phyloP scores from a whole-genome alignment of 2,113 vertebrate genomes.

The Canis aureus region DNA sequence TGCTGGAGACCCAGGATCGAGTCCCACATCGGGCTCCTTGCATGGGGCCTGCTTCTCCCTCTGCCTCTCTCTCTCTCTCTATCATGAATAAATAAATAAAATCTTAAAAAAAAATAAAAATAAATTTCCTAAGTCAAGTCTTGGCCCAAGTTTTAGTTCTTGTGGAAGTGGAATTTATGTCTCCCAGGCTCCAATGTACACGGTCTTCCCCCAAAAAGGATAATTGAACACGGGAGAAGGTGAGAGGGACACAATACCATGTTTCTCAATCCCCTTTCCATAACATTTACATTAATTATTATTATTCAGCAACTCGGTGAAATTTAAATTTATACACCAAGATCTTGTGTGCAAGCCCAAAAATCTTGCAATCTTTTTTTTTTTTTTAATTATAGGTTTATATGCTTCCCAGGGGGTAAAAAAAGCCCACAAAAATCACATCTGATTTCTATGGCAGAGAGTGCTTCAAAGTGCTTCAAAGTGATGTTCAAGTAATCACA shows the following conservation, averaged over 20 bases:
- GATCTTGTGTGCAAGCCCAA: not conserved
- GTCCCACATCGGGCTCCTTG: no score
- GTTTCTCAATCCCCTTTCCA: not conserved
- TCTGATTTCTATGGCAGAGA: not conserved
- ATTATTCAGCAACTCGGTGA: not conserved
- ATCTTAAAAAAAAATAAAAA: no score
- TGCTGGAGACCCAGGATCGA: no score
- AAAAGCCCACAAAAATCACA: not conserved
- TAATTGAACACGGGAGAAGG: not conserved
- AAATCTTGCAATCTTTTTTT: not conserved
- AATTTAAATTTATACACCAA: not conserved
- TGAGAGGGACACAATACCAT: not conserved
- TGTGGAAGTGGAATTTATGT: not conserved
- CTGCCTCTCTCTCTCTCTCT: no score
- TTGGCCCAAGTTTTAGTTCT: not conserved
- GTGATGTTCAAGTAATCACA: not conserved
- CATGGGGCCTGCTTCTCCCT: no score
- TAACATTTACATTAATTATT: not conserved
- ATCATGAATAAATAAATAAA: no score
- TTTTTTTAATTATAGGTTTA: not conserved
- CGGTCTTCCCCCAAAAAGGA: not conserved
- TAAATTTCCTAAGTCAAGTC: not conserved
- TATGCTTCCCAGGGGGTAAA: not conserved
- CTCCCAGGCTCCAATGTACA: not conserved
- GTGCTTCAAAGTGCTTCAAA: not conserved